Evolutionary conservation across 1,140 invertebrate genomes (phyloP), one percentile per base, ranked within the genome.

Genomic region (Philaenus spumarius): DNA sequence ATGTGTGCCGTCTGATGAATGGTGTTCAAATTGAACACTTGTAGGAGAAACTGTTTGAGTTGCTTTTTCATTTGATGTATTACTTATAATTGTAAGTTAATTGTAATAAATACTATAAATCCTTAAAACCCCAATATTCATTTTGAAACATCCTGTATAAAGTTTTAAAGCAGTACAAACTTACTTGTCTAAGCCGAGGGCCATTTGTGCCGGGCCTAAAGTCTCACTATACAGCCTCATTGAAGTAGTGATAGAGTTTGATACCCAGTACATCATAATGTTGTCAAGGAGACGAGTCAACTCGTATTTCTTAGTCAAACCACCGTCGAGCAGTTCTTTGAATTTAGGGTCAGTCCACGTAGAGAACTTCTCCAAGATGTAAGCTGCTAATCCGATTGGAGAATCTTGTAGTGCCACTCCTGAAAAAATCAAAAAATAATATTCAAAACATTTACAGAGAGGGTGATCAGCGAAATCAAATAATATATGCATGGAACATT

Each of bases 221-320:
- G 66, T 72, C 70, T 93, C 90, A 1, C 84, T 74, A 64, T 93
- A 94, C 7, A 91, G 71, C 53, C 92, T 76, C 66, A 82, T 75
- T 1, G 88, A 87, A 0, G 87, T 85, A 0, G 86, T 88, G 1
- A 93, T 87, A 1, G 82, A 82, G 58, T 82, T 82, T 0, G 84
- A 83, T 0, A 84, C 66, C 84, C 90, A 96, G 70, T 95, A 96
- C 24, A 95, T 71, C 87, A 93, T 95, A 0, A 95, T 67, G 67
- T 93, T 93, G 60, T 94, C 93, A 2, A 96, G 72, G 2, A 95
- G 71, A 62, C 92, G 86, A 48, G 90, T 86, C 46, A 86, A 71
- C 0, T 77, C 79, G 64, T 74, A 87, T 54, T 78, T 77, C 45
- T 78, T 75, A 0, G 78, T 75, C 0, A 95, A 67, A 1, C 88